phyloP scores from a whole-genome alignment of 2,113 vertebrate genomes.

The Bufo bufo region DNA sequence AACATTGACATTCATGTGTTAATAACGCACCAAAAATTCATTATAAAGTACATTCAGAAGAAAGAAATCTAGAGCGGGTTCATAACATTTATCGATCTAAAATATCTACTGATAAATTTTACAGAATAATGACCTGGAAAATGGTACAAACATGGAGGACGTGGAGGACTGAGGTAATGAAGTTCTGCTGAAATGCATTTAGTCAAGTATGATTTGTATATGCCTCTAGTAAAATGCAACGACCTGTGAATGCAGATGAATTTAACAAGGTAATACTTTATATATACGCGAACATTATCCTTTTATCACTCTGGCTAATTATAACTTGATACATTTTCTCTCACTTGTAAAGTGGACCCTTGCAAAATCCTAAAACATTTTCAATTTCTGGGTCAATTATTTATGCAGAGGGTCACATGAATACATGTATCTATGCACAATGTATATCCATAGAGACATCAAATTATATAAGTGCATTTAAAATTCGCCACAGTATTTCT shows the following conservation, averaged over 20 bases:
- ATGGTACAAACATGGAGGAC: slow-evolving; percentile 30
- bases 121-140: slow-evolving; percentile 43
- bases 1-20: neutral
- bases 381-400: neutral
- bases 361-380: neutral
- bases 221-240: slow-evolving; percentile 36
- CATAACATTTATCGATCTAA: slow-evolving; percentile 55
- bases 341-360: neutral
- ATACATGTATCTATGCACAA: neutral
- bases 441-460: too few relatives aligned
- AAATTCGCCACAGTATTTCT: too few relatives aligned
- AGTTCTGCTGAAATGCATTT: slow-evolving; percentile 36
- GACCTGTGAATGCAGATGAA: slow-evolving; percentile 31
- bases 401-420: neutral
- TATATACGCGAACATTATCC: slow-evolving; percentile 37
- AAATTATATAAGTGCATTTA: too few relatives aligned
- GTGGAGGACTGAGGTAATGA: slow-evolving; percentile 29
- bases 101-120: slow-evolving; percentile 37
- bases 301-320: slow-evolving; percentile 47
- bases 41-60: slow-evolving; percentile 29
- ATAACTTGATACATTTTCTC: slow-evolving; percentile 38
- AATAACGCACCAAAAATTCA: neutral
- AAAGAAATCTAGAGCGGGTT: neutral
- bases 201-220: slow-evolving; percentile 37
- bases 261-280: slow-evolving; percentile 42